Evolutionary conservation across 2,797 vertebrate genomes (phyloP).

Genomic region (Pterois miles): DNA sequence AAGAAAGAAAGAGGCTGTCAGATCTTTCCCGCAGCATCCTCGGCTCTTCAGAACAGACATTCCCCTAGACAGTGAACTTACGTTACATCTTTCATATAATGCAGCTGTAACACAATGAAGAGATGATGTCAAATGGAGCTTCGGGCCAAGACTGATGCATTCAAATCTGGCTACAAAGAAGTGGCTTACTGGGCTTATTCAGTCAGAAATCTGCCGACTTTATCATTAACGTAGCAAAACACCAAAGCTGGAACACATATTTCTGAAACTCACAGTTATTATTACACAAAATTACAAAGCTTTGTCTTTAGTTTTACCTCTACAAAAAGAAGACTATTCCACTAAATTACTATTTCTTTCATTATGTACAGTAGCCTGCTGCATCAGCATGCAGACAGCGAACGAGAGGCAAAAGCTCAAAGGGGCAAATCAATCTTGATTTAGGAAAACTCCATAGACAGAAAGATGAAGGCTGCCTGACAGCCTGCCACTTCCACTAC

Average conservation of each 20-base stretch:
- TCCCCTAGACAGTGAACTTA: constrained; percentile 24
- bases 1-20: constrained; percentile 27
- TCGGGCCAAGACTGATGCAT: background rate
- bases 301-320: background rate
- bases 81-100: constrained; percentile 7
- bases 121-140: constrained; percentile 18
- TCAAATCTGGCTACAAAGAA: constrained; percentile 8
- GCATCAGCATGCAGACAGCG: background rate
- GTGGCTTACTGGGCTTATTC: background rate
- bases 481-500: constrained; percentile 23
- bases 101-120: constrained; percentile 11
- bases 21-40: constrained; percentile 24
- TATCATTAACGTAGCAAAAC: background rate
- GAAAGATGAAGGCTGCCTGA: constrained; percentile 21
- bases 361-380: background rate
- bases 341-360: background rate
- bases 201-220: constrained; percentile 2
- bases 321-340: background rate
- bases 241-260: background rate
- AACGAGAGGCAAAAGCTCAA: constrained; percentile 15
- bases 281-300: background rate
- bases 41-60: constrained; percentile 29
- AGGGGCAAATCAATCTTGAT: constrained; percentile 47
- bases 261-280: background rate
- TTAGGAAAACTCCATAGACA: constrained; percentile 3